phyloP scores from a whole-genome alignment of 2,888 invertebrate genomes.

The Acronicta leporina region DNA sequence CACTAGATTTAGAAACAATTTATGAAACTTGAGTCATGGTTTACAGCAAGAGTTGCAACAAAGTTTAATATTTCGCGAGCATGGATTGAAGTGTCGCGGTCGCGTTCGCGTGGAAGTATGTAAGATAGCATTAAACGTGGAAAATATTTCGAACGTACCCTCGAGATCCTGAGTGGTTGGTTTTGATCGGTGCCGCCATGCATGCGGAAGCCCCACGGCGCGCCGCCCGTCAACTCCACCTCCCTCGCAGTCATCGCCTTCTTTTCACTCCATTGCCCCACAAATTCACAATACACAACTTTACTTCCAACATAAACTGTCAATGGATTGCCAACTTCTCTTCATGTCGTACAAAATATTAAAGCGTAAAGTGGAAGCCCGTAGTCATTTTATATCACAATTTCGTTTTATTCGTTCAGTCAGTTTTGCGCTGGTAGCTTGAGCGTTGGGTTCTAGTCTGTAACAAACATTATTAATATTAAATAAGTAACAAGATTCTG shows the following conservation, averaged over 20 bases:
- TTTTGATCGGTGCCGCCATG: conserved; percentile 94
- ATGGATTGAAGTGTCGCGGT: conserved; percentile 23
- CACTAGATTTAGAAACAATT: conserved; percentile 43
- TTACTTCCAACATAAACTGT: conserved; percentile 58
- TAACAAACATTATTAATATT: conserved; percentile 66
- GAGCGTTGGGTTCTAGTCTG: conserved; percentile 64
- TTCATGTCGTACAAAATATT: conserved; percentile 61
- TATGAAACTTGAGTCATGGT: conserved; percentile 34
- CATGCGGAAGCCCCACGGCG: conserved; percentile 97
- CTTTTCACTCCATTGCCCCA: conserved; percentile 74
- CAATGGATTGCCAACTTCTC: conserved; percentile 59
- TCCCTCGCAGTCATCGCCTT: conserved; percentile 91
- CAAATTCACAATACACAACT: conserved; percentile 59
- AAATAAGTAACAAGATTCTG: conserved; percentile 42
- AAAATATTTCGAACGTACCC: conserved; percentile 89
- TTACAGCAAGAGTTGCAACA: conserved; percentile 7
- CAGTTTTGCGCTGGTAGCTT: conserved; percentile 59
- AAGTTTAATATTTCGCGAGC: conserved; percentile 32
- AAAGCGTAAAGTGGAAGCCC: conserved; percentile 74
- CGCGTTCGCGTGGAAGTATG: conserved; percentile 23
- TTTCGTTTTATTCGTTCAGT: conserved; percentile 62
- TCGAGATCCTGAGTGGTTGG: conserved; percentile 93
- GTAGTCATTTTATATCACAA: conserved; percentile 73
- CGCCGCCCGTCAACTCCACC: conserved; percentile 94
- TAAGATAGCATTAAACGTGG: conserved; percentile 15